These are phyloP conservation scores for Oophaga sylvatica DNA, from an alignment of 2,797 vertebrate species.

Conservation along the genomic window DNA sequence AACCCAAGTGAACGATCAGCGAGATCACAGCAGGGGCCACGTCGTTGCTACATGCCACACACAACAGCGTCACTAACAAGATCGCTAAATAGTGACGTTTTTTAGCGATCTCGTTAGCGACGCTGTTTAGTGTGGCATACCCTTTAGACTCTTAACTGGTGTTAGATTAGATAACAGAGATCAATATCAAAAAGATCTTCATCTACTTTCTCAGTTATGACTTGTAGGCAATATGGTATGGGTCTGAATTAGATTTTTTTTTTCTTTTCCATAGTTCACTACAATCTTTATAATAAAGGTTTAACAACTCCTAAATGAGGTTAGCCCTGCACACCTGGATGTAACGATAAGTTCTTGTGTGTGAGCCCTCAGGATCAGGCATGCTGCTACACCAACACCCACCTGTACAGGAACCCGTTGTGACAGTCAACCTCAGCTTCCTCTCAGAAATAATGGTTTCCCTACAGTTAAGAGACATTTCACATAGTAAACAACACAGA, in stretches of 20 bases:
- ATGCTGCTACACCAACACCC: not conserved
- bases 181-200: not conserved
- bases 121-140: too few species aligned
- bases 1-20: too few species aligned
- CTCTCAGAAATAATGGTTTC: not conserved
- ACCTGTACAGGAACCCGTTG: not conserved
- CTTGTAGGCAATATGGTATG: not conserved
- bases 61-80: too few species aligned
- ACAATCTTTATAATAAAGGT: not conserved
- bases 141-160: too few species aligned
- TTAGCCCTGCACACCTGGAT: not conserved
- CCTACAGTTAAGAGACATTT: not conserved
- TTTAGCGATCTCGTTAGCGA: too few species aligned
- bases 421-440: not conserved
- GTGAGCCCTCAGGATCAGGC: not conserved
- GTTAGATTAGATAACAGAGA: not conserved
- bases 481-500: not conserved
- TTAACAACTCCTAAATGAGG: not conserved
- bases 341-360: not conserved
- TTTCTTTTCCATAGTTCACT: too few species aligned
- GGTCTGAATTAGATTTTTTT: too few species aligned
- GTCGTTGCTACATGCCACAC: too few species aligned
- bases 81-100: too few species aligned
- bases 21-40: too few species aligned
- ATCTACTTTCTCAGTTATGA: not conserved